Base-by-base conservation (phyloP, 2,113 vertebrate species). In the Perccottus glenii region DNA sequence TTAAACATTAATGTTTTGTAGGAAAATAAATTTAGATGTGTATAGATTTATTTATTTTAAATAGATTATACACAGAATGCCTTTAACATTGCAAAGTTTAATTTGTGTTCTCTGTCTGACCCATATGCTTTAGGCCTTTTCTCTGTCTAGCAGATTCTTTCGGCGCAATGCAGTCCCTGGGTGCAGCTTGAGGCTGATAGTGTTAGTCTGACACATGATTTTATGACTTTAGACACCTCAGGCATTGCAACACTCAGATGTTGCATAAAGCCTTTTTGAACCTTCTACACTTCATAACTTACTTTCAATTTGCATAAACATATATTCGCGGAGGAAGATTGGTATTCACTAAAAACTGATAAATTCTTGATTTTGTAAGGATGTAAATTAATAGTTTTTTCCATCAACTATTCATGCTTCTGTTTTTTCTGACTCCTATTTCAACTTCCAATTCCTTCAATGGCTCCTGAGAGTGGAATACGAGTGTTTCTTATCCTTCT, bases 401-500 rank as follows among this genome's bases (percentile, higher is more conserved):
- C 19, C 19, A 27, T 27, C 19, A 27, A 27, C 19, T 27, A 27
- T 27, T 2, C 19, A 27, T 27, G 19, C 19, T 27, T 27, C 19
- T 27, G 19, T 27, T 27, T 27, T n/a, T 27, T 27, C 19, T 27
- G n/a, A 60, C 11, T 57, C 40, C 10, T 38, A 42, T 9, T 19
- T 56, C 48, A 45, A 64, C 61, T 63, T 35, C 15, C 6, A n/a
- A 27, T 19, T 53, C 57, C 44, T 40, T 51, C 10, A 16, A 32
- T 35, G 12, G 12, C 12, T 33, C 15, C 47, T 7, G 51, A 74
- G 50, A 43, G 15, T 8, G 4, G 5, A 73, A 33, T 43, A 60
- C 52, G 55, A 12, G 16, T 44, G 40, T 52, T 58, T 19, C 42
- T 75, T 40, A 36, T 12, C 11, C 5, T n/a, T 77, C n/a, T 77